Conservation (phyloP, 2,797 vertebrate species). For the Nothura maculosa region DNA sequence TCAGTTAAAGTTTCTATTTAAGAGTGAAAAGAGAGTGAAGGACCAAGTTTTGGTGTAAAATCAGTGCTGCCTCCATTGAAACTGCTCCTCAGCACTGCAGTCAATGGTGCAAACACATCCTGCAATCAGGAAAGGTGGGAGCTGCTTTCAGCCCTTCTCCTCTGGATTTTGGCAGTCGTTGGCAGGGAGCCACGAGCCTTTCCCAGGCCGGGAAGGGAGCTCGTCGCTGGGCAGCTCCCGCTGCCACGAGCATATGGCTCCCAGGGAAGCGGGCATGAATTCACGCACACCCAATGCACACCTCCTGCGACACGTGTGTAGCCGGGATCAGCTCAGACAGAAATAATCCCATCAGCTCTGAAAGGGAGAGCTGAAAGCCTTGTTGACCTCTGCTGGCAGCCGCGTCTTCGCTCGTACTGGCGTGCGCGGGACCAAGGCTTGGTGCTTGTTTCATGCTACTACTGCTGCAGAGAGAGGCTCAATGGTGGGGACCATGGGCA, state of each 20-base stretch:
- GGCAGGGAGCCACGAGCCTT: not conserved
- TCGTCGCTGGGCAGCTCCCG: not conserved
- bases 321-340: not conserved
- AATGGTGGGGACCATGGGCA: not conserved
- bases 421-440: not conserved
- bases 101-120: not conserved
- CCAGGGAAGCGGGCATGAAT: not conserved
- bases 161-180: not conserved
- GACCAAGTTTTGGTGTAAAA: not conserved
- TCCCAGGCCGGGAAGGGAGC: not conserved
- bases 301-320: rapidly evolving
- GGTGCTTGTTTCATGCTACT: not conserved
- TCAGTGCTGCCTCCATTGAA: not conserved
- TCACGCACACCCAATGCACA: not conserved
- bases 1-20: not conserved
- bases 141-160: not conserved
- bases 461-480: not conserved
- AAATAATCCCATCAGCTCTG: not conserved
- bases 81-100: not conserved
- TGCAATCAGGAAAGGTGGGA: not conserved
- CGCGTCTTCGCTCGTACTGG: not conserved
- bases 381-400: not conserved
- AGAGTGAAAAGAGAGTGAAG: not conserved
- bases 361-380: not conserved
- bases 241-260: not conserved